A percentile compares a stretch with the other conserved stretches of the same genome.
phyloP scores from a whole-genome alignment of 2,113 vertebrate species.

The Turdus rufiventris region DNA sequence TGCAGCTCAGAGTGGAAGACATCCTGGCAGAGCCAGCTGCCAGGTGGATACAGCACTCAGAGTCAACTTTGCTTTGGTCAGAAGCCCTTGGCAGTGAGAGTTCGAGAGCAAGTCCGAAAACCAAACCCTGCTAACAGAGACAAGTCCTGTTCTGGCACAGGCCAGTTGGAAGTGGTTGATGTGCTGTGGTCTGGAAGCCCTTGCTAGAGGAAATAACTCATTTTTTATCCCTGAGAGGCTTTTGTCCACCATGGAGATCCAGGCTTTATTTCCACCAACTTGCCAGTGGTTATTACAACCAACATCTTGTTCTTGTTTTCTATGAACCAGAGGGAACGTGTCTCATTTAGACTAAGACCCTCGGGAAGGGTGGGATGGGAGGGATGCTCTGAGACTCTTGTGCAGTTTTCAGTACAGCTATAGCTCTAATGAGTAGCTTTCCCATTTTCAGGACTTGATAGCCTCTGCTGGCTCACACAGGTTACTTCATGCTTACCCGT shows the following conservation, averaged over 20 bases:
- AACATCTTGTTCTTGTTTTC: background rate
- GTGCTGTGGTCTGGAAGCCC: background rate
- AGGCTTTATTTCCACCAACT: background rate
- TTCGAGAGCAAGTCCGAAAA: background rate
- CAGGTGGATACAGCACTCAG: fast-evolving
- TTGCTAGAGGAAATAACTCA: background rate
- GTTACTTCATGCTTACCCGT: background rate
- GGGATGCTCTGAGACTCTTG: background rate
- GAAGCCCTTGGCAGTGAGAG: background rate
- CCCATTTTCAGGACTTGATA: background rate
- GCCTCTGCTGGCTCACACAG: background rate
- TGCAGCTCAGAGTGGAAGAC: background rate
- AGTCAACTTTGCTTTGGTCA: background rate
- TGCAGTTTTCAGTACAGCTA: background rate
- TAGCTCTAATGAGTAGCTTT: background rate
- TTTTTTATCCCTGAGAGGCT: background rate
- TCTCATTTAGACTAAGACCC: background rate
- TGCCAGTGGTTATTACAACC: background rate
- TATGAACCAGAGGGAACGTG: background rate
- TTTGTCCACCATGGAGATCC: background rate
- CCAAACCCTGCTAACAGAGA: background rate
- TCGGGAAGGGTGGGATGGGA: background rate
- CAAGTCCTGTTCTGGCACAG: background rate
- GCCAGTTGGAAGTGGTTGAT: background rate
- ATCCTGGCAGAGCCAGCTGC: background rate